A percentile compares a stretch with the other conserved stretches of the same genome.
These are phyloP conservation scores for Platichthys stellatus DNA, from an alignment of 2,113 vertebrate species.

Conservation along the genomic window DNA sequence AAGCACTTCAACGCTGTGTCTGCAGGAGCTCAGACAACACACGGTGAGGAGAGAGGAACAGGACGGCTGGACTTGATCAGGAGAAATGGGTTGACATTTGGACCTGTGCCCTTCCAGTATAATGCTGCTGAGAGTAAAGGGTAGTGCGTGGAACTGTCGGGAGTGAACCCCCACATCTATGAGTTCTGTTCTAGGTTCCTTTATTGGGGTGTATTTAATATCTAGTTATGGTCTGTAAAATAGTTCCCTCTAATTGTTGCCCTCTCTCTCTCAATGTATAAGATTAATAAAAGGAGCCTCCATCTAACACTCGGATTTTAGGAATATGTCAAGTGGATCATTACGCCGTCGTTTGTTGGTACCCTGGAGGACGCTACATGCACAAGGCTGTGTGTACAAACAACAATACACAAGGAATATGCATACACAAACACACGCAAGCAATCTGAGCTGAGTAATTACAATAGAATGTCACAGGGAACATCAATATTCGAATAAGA, in stretches of 20 bases:
- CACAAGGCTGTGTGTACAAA: constrained; percentile 12
- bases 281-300: constrained; percentile 32
- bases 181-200: too few species aligned
- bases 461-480: constrained; percentile 43
- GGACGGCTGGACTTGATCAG: background rate
- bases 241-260: too few species aligned
- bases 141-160: background rate
- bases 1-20: background rate
- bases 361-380: constrained; percentile 17
- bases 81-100: background rate
- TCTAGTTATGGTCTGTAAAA: too few species aligned
- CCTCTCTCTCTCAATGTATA: background rate
- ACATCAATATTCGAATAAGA: constrained; percentile 48
- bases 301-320: constrained; percentile 22
- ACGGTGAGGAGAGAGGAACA: background rate
- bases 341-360: constrained; percentile 33
- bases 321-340: constrained; percentile 25
- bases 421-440: constrained; percentile 7
- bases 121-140: background rate
- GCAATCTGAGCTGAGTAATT: constrained; percentile 53
- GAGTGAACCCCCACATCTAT: background rate
- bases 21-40: background rate
- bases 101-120: background rate
- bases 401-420: constrained; percentile 14
- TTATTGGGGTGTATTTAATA: too few species aligned